Percentiles rank a stretch among this genome's conserved stretches.
Conservation (phyloP, 2,113 vertebrate genomes). For the Cottus gobio region DNA sequence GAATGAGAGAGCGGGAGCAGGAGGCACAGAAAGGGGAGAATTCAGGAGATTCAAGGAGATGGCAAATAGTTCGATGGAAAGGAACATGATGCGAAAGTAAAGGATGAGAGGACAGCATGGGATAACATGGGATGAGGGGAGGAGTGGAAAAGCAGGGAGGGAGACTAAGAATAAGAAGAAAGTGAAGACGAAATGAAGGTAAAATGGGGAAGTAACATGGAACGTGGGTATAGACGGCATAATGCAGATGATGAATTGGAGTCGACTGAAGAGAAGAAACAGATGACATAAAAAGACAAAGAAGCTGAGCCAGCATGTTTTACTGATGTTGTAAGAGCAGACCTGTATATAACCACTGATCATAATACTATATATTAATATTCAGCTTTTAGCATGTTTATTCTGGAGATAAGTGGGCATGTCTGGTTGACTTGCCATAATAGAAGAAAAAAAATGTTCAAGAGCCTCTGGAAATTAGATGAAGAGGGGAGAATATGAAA, state of each 20-base stretch:
- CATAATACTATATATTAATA: background rate
- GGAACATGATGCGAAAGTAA: slow-evolving; percentile 50
- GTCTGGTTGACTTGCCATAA: slow-evolving; percentile 30
- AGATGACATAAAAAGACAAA: slow-evolving; percentile 30
- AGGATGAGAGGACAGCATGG: slow-evolving; percentile 45
- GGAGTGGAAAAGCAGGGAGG: slow-evolving; percentile 18
- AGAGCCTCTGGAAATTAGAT: slow-evolving; percentile 33
- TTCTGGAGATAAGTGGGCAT: slow-evolving; percentile 1
- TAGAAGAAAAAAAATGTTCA: slow-evolving; percentile 10
- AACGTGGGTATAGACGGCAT: slow-evolving; percentile 5
- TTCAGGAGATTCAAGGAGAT: slow-evolving; percentile 43
- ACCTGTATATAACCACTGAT: background rate
- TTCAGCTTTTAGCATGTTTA: slow-evolving; percentile 11
- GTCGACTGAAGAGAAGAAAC: slow-evolving; percentile 27
- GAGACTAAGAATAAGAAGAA: slow-evolving; percentile 12
- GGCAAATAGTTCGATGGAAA: slow-evolving; percentile 43
- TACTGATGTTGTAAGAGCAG: slow-evolving; percentile 10
- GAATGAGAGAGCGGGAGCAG: slow-evolving; percentile 60
- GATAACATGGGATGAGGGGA: slow-evolving; percentile 27
- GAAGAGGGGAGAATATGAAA: slow-evolving; percentile 35
- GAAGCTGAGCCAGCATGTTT: background rate
- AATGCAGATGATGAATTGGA: slow-evolving; percentile 26
- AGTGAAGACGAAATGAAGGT: slow-evolving; percentile 6
- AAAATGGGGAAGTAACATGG: slow-evolving; percentile 24
- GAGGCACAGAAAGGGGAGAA: slow-evolving; percentile 71